Evolutionary conservation across 2,888 invertebrate species (phyloP).

Genomic region (Lasioglossum lativentre): DNA sequence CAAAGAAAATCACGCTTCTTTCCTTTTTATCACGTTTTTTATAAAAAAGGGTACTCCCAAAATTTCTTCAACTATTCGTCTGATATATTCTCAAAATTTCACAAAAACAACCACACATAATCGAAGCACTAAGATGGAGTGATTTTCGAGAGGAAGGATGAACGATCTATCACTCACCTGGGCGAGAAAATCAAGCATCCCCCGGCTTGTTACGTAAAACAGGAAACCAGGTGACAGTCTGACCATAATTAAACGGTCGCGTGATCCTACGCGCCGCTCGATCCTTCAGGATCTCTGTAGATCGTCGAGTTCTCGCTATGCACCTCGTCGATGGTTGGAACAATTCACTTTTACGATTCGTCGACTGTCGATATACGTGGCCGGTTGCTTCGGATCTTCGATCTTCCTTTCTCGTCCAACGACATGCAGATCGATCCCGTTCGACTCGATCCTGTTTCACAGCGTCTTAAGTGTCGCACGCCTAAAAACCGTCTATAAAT

Average conservation of each 20-base stretch:
- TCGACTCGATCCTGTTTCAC: slow-evolving; percentile 3
- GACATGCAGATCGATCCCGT: slow-evolving; percentile 38
- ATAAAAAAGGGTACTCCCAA: not conserved
- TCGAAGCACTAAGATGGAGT: not conserved
- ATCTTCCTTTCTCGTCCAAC: not conserved
- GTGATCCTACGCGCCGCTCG: slow-evolving; percentile 1
- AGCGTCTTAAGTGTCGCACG: slow-evolving; percentile 6
- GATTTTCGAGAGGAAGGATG: not conserved
- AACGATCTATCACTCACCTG: slow-evolving; percentile 36
- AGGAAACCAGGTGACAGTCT: slow-evolving; percentile 28
- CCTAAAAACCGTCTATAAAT: slow-evolving; percentile 66
- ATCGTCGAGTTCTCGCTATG: slow-evolving; percentile 26
- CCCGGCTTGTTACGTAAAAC: slow-evolving; percentile 34
- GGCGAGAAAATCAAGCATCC: slow-evolving; percentile 34
- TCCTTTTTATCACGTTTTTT: not conserved
- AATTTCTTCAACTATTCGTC: not conserved
- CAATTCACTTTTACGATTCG: not conserved
- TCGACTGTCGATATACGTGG: slow-evolving; percentile 9
- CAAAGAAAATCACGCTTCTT: not conserved
- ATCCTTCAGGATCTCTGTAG: slow-evolving; percentile 16
- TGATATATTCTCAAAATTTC: not conserved
- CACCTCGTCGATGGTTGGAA: not conserved
- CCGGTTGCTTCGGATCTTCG: not conserved
- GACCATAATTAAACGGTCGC: slow-evolving; percentile 27
- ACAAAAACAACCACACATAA: not conserved